A percentile compares a stretch with the other conserved stretches of the same genome.
Evolutionary conservation across 2,888 invertebrate species (phyloP).

Genomic region (Bruchidius siliquastri): DNA sequence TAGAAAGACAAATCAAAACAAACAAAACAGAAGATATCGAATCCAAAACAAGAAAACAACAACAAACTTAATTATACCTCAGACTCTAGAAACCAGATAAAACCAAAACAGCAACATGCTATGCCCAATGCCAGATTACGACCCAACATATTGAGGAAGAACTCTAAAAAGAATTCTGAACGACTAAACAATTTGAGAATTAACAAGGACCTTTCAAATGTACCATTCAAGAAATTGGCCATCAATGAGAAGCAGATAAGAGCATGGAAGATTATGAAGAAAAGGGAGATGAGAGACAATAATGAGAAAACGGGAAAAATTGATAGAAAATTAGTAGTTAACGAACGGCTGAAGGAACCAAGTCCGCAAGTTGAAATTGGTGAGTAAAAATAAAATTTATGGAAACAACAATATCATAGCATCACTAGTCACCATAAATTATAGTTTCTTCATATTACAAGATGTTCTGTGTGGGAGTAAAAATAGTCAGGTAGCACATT

Average conservation of each 20-base stretch:
- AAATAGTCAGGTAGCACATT: no score
- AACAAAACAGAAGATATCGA: not conserved
- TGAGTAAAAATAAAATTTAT: not conserved
- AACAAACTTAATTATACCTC: not conserved
- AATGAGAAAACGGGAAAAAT: slow-evolving; percentile 2
- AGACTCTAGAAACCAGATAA: not conserved
- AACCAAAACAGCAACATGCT: not conserved
- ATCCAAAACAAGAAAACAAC: slow-evolving; percentile 3
- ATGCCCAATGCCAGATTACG: not conserved
- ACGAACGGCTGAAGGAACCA: not conserved
- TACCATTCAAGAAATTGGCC: slow-evolving; percentile 15
- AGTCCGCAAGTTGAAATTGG: not conserved
- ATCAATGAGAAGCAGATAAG: slow-evolving; percentile 9
- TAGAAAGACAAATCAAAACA: not conserved
- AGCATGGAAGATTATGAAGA: slow-evolving; percentile 4
- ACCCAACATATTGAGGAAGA: slow-evolving; percentile 7
- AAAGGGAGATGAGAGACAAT: slow-evolving; percentile 8
- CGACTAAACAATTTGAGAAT: slow-evolving; percentile 15
- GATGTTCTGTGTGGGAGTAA: no score
- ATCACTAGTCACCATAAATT: no score
- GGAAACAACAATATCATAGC: no score
- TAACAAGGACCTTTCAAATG: slow-evolving; percentile 14
- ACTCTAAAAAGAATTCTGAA: not conserved
- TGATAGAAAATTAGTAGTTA: not conserved
- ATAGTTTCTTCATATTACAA: no score